Percentiles rank a stretch among this genome's conserved stretches.
Conservation (phyloP, 1,140 invertebrate genomes). For the Drosophila serrata region DNA sequence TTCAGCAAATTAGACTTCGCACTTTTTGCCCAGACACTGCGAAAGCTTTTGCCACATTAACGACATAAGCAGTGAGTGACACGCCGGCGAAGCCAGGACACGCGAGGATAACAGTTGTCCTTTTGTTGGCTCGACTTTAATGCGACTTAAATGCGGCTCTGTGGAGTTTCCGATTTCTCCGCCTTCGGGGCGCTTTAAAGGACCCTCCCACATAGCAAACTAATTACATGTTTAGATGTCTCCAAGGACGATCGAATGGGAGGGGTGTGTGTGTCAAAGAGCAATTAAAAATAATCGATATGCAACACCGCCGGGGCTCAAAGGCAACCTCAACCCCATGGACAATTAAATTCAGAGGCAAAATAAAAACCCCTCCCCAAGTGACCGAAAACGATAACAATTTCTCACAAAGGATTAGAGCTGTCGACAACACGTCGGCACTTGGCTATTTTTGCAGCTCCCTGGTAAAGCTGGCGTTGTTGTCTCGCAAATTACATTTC, state of each 20-base stretch:
- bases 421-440: slow-evolving; percentile 78
- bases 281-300: slow-evolving; percentile 74
- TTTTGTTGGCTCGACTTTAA: slow-evolving; percentile 45
- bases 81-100: slow-evolving; percentile 33
- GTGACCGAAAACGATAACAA: slow-evolving; percentile 73
- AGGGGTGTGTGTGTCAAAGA: slow-evolving; percentile 44
- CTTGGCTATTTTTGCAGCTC: slow-evolving; percentile 57
- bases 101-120: slow-evolving; percentile 16
- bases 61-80: slow-evolving; percentile 53
- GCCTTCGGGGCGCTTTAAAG: slow-evolving; percentile 15
- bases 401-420: slow-evolving; percentile 81
- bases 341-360: slow-evolving; percentile 74
- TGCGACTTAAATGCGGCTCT: slow-evolving; percentile 31
- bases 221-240: slow-evolving; percentile 39
- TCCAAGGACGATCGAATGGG: not conserved
- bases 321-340: slow-evolving; percentile 22
- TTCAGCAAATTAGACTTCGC: slow-evolving; percentile 48
- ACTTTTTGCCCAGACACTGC: slow-evolving; percentile 44
- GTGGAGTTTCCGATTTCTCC: slow-evolving; percentile 6
- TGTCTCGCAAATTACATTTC: slow-evolving; percentile 73
- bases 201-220: slow-evolving; percentile 13
- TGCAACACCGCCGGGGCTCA: slow-evolving; percentile 16
- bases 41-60: slow-evolving; percentile 68
- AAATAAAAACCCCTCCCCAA: slow-evolving; percentile 20
- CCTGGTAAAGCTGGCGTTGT: slow-evolving; percentile 40